phyloP scores from a whole-genome alignment of 2,797 vertebrate species.

The Coilia nasus region DNA sequence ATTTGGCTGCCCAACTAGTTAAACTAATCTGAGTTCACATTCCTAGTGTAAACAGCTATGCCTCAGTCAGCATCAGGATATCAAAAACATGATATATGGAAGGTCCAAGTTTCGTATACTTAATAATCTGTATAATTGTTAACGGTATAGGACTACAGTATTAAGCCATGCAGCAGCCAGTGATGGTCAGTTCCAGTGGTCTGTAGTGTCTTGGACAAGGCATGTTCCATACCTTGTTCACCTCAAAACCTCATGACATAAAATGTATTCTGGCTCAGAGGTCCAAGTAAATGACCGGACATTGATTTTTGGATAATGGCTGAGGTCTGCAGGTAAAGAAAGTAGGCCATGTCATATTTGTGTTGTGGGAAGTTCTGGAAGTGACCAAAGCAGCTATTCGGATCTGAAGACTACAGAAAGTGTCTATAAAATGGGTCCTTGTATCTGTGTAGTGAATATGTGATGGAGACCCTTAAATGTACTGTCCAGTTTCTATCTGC shows the following conservation, averaged over 20 bases:
- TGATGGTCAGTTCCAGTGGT: not conserved
- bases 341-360: not conserved
- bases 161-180: too few species aligned
- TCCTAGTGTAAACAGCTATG: not conserved
- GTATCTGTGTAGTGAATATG: not conserved
- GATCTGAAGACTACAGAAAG: too few species aligned
- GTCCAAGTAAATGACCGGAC: not conserved
- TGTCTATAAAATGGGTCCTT: not conserved
- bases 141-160: not conserved
- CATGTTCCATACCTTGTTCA: not conserved
- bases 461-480: too few species aligned
- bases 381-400: not conserved
- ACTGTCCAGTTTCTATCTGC: too few species aligned
- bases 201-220: not conserved
- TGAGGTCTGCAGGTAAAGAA: not conserved
- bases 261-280: not conserved
- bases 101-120: not conserved
- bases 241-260: not conserved
- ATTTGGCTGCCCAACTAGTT: not conserved
- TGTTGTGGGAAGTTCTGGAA: not conserved
- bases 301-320: not conserved
- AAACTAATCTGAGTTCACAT: not conserved
- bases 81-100: not conserved
- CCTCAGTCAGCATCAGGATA: not conserved
- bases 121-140: not conserved